phyloP scores from a whole-genome alignment of 2,888 invertebrate species.

The Ectropis crepuscularia region DNA sequence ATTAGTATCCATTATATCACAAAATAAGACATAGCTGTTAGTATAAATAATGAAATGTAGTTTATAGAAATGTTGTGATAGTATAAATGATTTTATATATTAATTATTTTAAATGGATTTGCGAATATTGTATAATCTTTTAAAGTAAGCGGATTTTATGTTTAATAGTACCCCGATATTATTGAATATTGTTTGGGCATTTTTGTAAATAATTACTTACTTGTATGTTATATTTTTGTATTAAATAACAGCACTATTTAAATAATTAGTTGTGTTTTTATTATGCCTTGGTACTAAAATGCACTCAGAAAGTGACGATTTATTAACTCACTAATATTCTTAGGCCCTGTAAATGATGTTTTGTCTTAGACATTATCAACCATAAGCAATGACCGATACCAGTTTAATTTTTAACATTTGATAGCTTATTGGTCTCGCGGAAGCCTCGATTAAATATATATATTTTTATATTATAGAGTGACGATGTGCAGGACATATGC shows the following conservation, averaged over 20 bases:
- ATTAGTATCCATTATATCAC: too few relatives aligned
- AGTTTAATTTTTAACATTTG: too few relatives aligned
- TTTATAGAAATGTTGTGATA: slow-evolving; percentile 52
- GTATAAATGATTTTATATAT: slow-evolving; percentile 41
- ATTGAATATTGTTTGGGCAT: slow-evolving; percentile 37
- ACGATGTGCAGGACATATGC: too few relatives aligned
- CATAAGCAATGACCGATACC: too few relatives aligned
- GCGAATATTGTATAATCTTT: background rate
- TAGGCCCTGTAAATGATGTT: too few relatives aligned
- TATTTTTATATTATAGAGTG: too few relatives aligned
- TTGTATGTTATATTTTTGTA: slow-evolving; percentile 34
- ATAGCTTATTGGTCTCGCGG: too few relatives aligned
- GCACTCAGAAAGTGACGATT: too few relatives aligned
- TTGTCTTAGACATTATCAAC: too few relatives aligned
- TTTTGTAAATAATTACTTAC: slow-evolving; percentile 49
- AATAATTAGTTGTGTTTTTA: slow-evolving; percentile 24
- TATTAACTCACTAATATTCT: too few relatives aligned
- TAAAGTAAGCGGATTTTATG: background rate
- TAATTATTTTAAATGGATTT: slow-evolving; percentile 24
- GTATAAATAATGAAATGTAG: background rate
- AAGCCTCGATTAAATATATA: too few relatives aligned
- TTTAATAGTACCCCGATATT: slow-evolving; percentile 29
- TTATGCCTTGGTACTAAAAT: slow-evolving; percentile 17
- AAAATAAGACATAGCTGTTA: too few relatives aligned
- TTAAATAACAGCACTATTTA: slow-evolving; percentile 43